Evolutionary conservation across 2,797 vertebrate species (phyloP).

Genomic region (Lycodopsis pacificus): DNA sequence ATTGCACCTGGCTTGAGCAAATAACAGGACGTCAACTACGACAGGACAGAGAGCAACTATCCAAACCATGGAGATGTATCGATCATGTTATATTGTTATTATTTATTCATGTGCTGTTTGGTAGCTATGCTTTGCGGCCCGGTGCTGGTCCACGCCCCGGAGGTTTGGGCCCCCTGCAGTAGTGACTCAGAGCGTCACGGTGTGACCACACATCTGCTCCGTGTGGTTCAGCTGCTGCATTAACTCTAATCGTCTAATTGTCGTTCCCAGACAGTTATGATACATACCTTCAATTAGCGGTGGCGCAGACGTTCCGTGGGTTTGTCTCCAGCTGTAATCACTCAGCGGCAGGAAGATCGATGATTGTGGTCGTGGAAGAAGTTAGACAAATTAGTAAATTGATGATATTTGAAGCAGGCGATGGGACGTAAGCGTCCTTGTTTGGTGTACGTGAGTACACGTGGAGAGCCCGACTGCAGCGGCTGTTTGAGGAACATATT

Average conservation of each 20-base stretch:
- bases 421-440: conserved; percentile 4
- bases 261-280: conserved; percentile 64
- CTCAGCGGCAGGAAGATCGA: conserved; percentile 53
- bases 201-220: conserved; percentile 30
- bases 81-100: no score
- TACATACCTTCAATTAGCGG: conserved; percentile 55
- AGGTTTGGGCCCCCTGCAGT: background rate
- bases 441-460: conserved; percentile 12
- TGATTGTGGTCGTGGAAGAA: conserved; percentile 34
- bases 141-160: no score
- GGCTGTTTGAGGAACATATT: background rate
- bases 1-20: background rate
- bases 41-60: no score
- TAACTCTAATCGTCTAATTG: conserved; percentile 45
- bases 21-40: background rate
- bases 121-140: no score
- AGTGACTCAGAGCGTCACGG: conserved; percentile 21
- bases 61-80: no score
- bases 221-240: conserved; percentile 45
- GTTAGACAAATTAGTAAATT: conserved; percentile 11
- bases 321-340: conserved; percentile 56
- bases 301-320: conserved; percentile 42
- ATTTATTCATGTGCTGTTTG: no score
- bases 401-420: conserved; percentile 17
- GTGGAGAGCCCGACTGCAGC: background rate